Base-by-base conservation (phyloP, 2,113 vertebrate species). In the Macquaria australasica region DNA sequence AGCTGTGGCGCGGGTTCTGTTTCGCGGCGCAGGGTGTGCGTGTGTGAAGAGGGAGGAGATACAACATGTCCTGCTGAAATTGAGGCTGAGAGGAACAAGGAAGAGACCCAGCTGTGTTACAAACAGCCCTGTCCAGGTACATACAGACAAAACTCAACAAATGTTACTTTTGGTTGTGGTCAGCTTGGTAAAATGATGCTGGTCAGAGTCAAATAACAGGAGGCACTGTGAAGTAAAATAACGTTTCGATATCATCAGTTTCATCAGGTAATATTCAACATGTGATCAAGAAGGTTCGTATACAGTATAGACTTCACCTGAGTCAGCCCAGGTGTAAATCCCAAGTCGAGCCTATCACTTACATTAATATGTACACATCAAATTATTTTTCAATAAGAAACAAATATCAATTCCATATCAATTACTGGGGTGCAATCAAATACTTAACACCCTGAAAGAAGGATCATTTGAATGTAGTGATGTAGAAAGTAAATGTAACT, bases 101-200 rank as follows among this genome's bases (percentile, higher is more conserved):
- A 96, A 90, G 96, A 97, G 83, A 96, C 92, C 0, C 92, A 89
- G 73, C 95, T 97, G 28, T 98, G 97, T 71, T 98, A 97, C 82
- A 87, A 64, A 16, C 95, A 84, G 69, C 95, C 96, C 9, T 98
- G 97, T 81, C 81, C 92, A 93, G 95, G 97, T 97, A 84, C 41
- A 8, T 0, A 16, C 34, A 43, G 0, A 43, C 3, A 15, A 7
- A 37, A 21, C 34, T 16, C 20, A 34, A 9, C 4, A 20, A 20
- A 18, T 6, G 16, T 4, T 41, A 12, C 45, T 20, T 6, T 53
- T 2, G 12, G 6, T 23, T 37, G 43, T 9, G 4, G 15, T 39
- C 6, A 43, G 3, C 18, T 15, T 8, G 37, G n/a, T 58, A 6
- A 53, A 53, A 48, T 8, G 75, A 25, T 25, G 43, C 28, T 8